phyloP scores from a whole-genome alignment of 2,113 vertebrate species.

The Columbina picui region DNA sequence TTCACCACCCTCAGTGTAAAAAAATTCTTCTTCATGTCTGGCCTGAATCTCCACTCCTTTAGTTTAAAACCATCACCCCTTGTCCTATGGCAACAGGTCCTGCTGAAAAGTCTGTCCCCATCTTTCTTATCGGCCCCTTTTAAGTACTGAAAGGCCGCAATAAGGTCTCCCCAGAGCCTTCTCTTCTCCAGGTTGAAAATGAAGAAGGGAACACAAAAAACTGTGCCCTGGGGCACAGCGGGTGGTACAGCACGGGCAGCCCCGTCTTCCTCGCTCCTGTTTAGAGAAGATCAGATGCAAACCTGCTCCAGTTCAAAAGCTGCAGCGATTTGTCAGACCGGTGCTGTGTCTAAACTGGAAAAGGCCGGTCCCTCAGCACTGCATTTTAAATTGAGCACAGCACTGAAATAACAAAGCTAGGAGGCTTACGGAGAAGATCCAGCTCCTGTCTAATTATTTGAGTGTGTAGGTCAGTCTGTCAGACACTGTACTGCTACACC shows the following conservation, averaged over 20 bases:
- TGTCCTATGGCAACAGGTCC: no score
- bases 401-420: neutral
- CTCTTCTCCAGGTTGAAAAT: no score
- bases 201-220: neutral
- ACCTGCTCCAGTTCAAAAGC: neutral
- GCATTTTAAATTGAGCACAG: neutral
- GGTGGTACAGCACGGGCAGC: neutral
- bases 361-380: neutral
- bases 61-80: no score
- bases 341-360: neutral
- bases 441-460: neutral
- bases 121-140: no score
- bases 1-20: no score
- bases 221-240: neutral
- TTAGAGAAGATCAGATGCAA: neutral
- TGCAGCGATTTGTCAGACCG: neutral
- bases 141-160: no score
- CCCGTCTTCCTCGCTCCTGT: neutral
- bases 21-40: no score
- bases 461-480: neutral
- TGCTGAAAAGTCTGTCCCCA: no score
- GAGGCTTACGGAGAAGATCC: neutral
- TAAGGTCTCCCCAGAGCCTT: no score
- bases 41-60: no score
- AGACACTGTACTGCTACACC: neutral